Evolutionary conservation across 2,888 invertebrate species (phyloP).

Genomic region (Dendrolimus houi): DNA sequence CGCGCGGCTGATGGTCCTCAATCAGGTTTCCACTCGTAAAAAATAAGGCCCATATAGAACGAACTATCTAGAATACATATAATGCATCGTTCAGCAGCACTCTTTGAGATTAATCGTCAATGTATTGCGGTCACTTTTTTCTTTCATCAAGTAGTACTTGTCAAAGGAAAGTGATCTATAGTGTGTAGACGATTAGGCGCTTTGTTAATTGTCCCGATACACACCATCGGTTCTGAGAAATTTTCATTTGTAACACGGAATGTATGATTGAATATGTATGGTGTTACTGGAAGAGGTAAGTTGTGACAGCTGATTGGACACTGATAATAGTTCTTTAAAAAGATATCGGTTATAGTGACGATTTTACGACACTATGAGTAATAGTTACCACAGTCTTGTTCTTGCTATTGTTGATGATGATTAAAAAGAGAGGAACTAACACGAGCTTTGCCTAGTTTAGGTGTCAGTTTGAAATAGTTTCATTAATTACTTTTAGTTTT

Average conservation of each 20-base stretch:
- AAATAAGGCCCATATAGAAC: neutral
- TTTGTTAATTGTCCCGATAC: neutral
- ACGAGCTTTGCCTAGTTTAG: too few relatives aligned
- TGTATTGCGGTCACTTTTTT: neutral
- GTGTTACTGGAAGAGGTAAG: neutral
- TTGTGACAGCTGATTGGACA: neutral
- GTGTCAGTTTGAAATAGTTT: too few relatives aligned
- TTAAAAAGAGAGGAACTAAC: too few relatives aligned
- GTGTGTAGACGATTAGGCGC: neutral
- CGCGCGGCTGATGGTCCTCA: too few relatives aligned
- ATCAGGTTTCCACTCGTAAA: too few relatives aligned
- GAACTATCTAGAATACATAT: neutral
- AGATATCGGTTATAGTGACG: too few relatives aligned
- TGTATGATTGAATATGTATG: neutral
- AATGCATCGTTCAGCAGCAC: neutral
- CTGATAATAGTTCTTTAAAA: neutral
- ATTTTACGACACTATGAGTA: too few relatives aligned
- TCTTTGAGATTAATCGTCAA: neutral
- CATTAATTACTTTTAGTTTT: too few relatives aligned
- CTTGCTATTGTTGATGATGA: too few relatives aligned
- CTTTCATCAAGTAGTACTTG: neutral
- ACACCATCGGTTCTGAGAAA: neutral
- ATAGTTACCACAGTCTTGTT: too few relatives aligned
- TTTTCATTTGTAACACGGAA: neutral
- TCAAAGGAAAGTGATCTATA: neutral